These are phyloP conservation scores for Cossypha niveicapilla DNA, from an alignment of 2,797 vertebrate genomes.

Conservation along the genomic window DNA sequence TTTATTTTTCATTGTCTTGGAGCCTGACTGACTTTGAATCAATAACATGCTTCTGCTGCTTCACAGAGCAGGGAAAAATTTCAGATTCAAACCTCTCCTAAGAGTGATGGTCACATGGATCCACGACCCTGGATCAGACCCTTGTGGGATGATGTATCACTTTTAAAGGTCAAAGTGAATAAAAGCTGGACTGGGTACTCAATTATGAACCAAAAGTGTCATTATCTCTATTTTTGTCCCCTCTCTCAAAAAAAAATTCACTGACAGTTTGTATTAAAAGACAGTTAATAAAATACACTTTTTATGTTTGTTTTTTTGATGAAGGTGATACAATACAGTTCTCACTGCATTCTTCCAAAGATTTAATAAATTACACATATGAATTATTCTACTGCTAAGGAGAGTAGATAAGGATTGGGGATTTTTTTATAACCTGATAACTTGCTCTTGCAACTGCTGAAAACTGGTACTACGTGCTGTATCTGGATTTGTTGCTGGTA, in stretches of 20 bases:
- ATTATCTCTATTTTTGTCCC: background rate
- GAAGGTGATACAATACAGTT: background rate
- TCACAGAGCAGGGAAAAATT: background rate
- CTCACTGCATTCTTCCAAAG: background rate
- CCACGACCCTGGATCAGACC: background rate
- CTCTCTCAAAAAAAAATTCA: background rate
- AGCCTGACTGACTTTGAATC: background rate
- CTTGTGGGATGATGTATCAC: background rate
- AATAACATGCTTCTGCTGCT: background rate
- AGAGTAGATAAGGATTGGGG: background rate
- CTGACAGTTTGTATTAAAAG: background rate
- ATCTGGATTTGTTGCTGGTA: background rate
- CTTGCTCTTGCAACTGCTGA: background rate
- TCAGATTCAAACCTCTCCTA: background rate
- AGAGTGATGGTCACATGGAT: background rate
- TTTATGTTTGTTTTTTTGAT: background rate
- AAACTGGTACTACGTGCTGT: background rate
- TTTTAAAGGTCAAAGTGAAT: background rate
- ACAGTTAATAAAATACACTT: background rate
- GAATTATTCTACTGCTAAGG: constrained; percentile 2
- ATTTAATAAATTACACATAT: background rate
- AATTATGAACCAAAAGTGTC: background rate
- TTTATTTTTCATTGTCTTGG: background rate
- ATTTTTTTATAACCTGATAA: background rate
- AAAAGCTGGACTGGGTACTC: background rate